Evolutionary conservation across 2,888 invertebrate genomes (phyloP).

Genomic region (Drosophila buzzatii): DNA sequence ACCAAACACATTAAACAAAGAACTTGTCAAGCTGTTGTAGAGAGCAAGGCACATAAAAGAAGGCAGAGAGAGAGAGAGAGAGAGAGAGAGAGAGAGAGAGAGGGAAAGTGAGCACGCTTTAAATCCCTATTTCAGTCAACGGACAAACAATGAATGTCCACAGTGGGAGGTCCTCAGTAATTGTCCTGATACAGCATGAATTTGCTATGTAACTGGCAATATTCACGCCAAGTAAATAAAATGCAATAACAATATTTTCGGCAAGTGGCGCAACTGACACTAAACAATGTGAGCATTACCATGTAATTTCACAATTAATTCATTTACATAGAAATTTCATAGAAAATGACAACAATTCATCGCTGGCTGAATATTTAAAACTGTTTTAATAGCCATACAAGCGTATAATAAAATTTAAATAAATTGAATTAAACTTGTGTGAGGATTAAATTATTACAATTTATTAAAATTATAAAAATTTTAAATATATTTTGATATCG

Average conservation of each 20-base stretch:
- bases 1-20: conserved; percentile 60
- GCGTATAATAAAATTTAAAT: not conserved
- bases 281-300: not conserved
- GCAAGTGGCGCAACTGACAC: not conserved
- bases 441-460: not conserved
- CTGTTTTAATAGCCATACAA: not conserved
- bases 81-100: too few relatives aligned
- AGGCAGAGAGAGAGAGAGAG: too few relatives aligned
- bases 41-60: not conserved
- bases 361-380: not conserved
- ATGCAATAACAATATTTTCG: conserved; percentile 34
- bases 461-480: too few relatives aligned
- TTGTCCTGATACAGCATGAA: conserved; percentile 47
- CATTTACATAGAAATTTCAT: conserved; percentile 4
- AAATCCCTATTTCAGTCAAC: conserved; percentile 58
- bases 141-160: conserved; percentile 42
- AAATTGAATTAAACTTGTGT: not conserved
- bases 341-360: conserved; percentile 7
- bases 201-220: conserved; percentile 35
- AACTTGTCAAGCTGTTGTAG: conserved; percentile 27
- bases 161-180: conserved; percentile 25
- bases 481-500: not conserved
- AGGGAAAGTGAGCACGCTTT: conserved; percentile 22
- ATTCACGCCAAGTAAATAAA: conserved; percentile 34
- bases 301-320: conserved; percentile 14